These are phyloP conservation scores for Epistrophe grossulariae DNA, from an alignment of 2,888 invertebrate genomes.

Conservation along the genomic window DNA sequence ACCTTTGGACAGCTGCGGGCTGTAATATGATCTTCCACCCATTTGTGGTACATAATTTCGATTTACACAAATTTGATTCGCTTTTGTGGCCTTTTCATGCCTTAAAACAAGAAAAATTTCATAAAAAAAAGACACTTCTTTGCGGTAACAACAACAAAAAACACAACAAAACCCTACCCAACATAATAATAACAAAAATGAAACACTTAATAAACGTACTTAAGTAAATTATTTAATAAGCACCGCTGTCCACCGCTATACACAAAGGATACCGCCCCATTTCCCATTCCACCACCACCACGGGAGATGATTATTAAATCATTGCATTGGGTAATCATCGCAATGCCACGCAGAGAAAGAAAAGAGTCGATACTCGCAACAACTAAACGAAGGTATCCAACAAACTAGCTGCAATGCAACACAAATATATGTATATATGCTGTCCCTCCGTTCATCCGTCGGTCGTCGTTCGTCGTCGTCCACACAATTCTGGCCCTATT, in stretches of 20 bases:
- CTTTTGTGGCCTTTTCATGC: constrained; percentile 31
- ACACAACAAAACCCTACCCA: not conserved
- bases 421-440: not conserved
- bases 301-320: constrained; percentile 72
- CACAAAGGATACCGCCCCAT: constrained; percentile 75
- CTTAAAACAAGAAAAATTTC: not conserved
- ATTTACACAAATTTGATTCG: constrained; percentile 59
- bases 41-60: constrained; percentile 44
- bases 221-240: constrained; percentile 76
- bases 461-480: not conserved
- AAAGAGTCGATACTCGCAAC: constrained; percentile 3
- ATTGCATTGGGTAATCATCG: constrained; percentile 74
- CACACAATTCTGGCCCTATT: constrained; percentile 5
- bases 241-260: constrained; percentile 63
- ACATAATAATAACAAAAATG: constrained; percentile 31
- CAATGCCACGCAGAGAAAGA: constrained; percentile 43
- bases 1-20: constrained; percentile 32
- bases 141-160: no score
- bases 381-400: not conserved
- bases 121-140: constrained; percentile 1
- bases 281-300: constrained; percentile 54
- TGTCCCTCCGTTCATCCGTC: constrained; percentile 6
- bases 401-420: constrained; percentile 39
- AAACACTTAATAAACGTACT: constrained; percentile 74
- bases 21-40: constrained; percentile 23